Evolutionary conservation across 2,888 invertebrate species (phyloP), one percentile per base, ranked within the genome.

Genomic region (Electrophaes corylata): DNA sequence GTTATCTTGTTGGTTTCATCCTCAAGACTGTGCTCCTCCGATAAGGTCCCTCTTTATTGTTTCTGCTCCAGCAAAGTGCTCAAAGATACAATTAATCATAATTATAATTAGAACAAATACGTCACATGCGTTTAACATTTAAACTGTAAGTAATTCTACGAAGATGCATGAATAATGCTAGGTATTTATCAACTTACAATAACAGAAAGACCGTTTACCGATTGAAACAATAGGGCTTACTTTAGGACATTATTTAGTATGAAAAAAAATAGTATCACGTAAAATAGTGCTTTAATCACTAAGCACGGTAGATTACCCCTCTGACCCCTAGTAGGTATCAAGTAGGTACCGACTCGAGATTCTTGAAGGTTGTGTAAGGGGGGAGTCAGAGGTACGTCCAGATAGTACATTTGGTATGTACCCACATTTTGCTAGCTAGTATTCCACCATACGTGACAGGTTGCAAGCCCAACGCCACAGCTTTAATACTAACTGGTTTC

Each of bases 61-160:
- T 49, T 44, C 46, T 31, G 50, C 49, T 49, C 57, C 58, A 59
- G 59, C 62, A 54, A 64, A 57, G 29, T 61, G 58, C 57, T 54
- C 51, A 43, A 54, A 58, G 53, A 60, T 57, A 58, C 46, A 57
- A 60, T 65, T 57, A 60, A 67, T 62, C 60, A 64, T 37, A 31
- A 52, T 53, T 64, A 65, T 67, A 62, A 60, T 62, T 64, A 67
- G 65, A 62, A 62, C 41, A 49, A 48, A 52, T 49, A 62, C 60
- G 65, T 64, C 65, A 65, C 48, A 60, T 41, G 11, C 50, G 46
- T 33, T 52, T 60, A 62, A 56, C 47, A 45, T 58, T 56, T 60
- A 57, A 63, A 45, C 56, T 59, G 55, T 60, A 53, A 47, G 55
- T 50, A 56, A 57, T 65, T 67, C 64, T 55, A 26, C 33, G 60